phyloP scores from a whole-genome alignment of 2,888 invertebrate species.

The Tubulanus polymorphus region DNA sequence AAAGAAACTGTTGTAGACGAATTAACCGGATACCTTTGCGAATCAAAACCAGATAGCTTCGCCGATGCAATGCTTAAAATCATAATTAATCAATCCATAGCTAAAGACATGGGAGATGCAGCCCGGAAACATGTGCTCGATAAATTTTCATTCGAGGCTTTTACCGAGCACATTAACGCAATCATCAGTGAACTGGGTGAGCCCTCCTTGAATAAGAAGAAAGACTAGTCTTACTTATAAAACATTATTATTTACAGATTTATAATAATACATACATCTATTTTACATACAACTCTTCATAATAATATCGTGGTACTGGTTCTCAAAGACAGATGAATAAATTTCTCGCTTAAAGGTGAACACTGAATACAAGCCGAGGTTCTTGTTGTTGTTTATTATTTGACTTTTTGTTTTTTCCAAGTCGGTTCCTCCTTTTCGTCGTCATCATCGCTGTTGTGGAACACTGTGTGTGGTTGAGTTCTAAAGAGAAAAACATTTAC shows the following conservation, averaged over 20 bases:
- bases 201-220: not conserved
- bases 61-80: slow-evolving; percentile 72
- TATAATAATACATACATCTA: no score
- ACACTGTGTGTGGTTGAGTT: slow-evolving; percentile 82
- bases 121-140: slow-evolving; percentile 71
- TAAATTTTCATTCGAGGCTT: slow-evolving; percentile 80
- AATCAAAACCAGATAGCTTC: slow-evolving; percentile 65
- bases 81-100: slow-evolving; percentile 62
- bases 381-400: slow-evolving; percentile 1
- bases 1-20: slow-evolving; percentile 73
- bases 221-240: no score
- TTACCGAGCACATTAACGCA: slow-evolving; percentile 54
- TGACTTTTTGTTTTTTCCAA: slow-evolving; percentile 61
- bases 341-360: no score
- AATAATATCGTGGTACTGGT: no score
- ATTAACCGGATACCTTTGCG: slow-evolving; percentile 54
- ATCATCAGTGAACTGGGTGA: slow-evolving; percentile 23
- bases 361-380: no score
- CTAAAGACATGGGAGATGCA: slow-evolving; percentile 68
- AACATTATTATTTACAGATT: no score
- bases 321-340: no score
- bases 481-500: slow-evolving; percentile 27
- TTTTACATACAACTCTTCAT: no score
- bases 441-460: slow-evolving; percentile 56
- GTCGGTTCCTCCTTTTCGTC: slow-evolving; percentile 40